Conservation (phyloP, 2,797 vertebrate genomes). For the Diplodus sargus region DNA sequence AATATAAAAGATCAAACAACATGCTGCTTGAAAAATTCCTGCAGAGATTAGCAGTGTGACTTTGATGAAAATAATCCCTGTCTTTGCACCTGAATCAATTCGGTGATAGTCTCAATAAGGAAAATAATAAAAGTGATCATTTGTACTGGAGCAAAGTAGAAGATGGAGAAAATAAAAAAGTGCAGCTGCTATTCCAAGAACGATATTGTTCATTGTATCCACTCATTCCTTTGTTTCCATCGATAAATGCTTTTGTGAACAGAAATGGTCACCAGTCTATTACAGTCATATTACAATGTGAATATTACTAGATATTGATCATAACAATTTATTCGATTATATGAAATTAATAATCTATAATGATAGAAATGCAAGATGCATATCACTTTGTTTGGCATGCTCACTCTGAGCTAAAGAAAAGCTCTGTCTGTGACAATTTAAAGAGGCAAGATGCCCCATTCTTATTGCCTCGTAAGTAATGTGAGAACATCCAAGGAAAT, state of each 20-base stretch:
- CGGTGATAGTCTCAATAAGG: slow-evolving; percentile 30
- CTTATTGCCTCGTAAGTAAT: neutral
- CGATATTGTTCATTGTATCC: neutral
- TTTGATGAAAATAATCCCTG: slow-evolving; percentile 22
- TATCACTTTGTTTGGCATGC: neutral
- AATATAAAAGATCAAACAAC: slow-evolving; percentile 20
- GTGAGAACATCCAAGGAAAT: neutral
- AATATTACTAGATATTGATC: neutral
- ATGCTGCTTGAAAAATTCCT: slow-evolving; percentile 15
- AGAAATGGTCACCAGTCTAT: neutral
- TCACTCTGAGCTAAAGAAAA: neutral
- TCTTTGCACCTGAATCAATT: slow-evolving; percentile 10
- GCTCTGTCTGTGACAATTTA: neutral
- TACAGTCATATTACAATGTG: neutral
- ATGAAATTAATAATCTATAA: neutral
- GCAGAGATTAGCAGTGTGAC: neutral
- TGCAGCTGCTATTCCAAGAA: neutral
- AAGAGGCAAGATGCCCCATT: neutral
- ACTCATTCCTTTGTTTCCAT: neutral
- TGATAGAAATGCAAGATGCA: neutral
- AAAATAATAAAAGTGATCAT: neutral
- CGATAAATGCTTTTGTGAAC: neutral
- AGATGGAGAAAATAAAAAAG: neutral
- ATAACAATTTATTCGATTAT: too few relatives aligned
- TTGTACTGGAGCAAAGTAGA: slow-evolving; percentile 9